phyloP scores from a whole-genome alignment of 1,140 invertebrate species.

The Drosophila nasuta region DNA sequence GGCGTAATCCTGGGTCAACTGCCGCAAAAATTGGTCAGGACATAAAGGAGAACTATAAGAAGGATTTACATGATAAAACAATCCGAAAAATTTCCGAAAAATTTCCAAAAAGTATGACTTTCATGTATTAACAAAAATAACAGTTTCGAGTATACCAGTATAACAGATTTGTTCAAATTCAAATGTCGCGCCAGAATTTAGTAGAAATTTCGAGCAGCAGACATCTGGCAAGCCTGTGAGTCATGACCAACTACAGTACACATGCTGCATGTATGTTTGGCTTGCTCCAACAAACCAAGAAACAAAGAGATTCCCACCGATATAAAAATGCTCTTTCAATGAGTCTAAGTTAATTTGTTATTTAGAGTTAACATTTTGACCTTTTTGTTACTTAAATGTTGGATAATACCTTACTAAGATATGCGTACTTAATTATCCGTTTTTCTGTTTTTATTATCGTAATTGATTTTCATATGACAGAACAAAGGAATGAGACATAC shows the following conservation, averaged over 20 bases:
- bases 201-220: conserved; percentile 29
- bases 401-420: too few species aligned
- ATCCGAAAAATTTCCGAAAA: too few species aligned
- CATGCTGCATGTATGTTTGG: neutral
- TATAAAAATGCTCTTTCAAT: neutral
- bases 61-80: too few species aligned
- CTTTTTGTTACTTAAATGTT: too few species aligned
- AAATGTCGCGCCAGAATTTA: conserved; percentile 10
- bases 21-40: too few species aligned
- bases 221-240: conserved; percentile 24
- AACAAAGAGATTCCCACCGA: neutral
- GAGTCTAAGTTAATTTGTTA: too few species aligned
- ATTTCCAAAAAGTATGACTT: too few species aligned
- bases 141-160: conserved; percentile 24
- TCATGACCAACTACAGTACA: neutral
- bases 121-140: neutral
- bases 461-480: neutral
- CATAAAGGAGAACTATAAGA: too few species aligned
- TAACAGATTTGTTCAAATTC: conserved; percentile 12
- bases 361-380: neutral
- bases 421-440: too few species aligned
- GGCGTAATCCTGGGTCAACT: too few species aligned
- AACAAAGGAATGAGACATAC: too few species aligned
- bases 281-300: conserved; percentile 3
- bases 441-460: too few species aligned